A percentile compares a stretch with the other conserved stretches of the same genome.
Evolutionary conservation across 2,113 vertebrate species (phyloP).

Genomic region (Agelaius phoeniceus): DNA sequence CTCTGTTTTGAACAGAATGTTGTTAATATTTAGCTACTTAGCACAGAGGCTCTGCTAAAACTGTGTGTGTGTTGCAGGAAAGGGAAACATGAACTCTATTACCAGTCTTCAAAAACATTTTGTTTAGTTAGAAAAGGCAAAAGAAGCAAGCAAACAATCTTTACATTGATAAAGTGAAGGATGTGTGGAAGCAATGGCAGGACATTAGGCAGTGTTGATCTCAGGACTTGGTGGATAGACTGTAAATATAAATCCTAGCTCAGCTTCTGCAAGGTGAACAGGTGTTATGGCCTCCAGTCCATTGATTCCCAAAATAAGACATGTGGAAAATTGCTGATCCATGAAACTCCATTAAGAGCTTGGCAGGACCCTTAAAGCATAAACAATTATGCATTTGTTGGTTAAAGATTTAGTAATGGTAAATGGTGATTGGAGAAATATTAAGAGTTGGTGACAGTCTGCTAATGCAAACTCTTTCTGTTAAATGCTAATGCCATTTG

Average conservation of each 20-base stretch:
- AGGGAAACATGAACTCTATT: not conserved
- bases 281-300: slow-evolving; percentile 50
- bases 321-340: slow-evolving; percentile 53
- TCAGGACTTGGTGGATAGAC: not conserved
- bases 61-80: not conserved
- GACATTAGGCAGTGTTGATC: not conserved
- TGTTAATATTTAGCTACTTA: not conserved
- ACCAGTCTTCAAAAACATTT: not conserved
- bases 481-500: not conserved
- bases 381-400: not conserved
- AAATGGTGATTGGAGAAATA: not conserved
- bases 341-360: slow-evolving; percentile 35
- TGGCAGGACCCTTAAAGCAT: slow-evolving; percentile 1
- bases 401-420: not conserved
- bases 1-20: not conserved
- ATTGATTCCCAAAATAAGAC: slow-evolving; percentile 49
- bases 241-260: slow-evolving; percentile 44
- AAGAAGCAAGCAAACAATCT: not conserved
- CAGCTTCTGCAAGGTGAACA: slow-evolving; percentile 28
- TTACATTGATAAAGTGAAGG: not conserved
- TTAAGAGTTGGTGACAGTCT: not conserved
- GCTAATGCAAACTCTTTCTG: not conserved
- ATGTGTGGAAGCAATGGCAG: not conserved
- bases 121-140: not conserved
- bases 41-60: not conserved